Conservation (phyloP, 2,797 vertebrate species). For the Fratercula arctica region DNA sequence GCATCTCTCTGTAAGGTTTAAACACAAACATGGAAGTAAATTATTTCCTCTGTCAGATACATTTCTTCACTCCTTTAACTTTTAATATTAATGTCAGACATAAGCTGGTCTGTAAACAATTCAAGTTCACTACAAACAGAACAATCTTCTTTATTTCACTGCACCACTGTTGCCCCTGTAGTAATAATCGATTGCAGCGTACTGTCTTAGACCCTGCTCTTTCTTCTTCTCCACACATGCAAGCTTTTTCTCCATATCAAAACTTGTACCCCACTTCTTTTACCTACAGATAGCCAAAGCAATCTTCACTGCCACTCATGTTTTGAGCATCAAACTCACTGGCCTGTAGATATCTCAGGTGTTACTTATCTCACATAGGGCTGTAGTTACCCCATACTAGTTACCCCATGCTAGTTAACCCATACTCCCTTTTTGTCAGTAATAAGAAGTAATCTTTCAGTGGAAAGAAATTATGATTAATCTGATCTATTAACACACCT, state of each 20-base stretch:
- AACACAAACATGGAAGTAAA: neutral
- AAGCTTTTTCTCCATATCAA: neutral
- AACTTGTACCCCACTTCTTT: neutral
- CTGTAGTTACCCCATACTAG: neutral
- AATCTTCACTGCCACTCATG: neutral
- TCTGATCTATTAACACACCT: neutral
- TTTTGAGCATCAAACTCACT: neutral
- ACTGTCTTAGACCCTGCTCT: neutral
- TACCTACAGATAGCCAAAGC: neutral
- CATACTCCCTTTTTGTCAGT: neutral
- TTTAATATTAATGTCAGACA: neutral
- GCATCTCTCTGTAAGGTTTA: neutral
- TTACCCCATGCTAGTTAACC: neutral
- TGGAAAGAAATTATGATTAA: neutral
- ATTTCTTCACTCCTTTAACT: neutral
- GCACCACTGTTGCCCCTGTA: neutral
- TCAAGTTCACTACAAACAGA: neutral
- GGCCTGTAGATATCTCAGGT: neutral
- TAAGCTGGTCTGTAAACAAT: neutral
- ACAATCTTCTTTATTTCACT: neutral
- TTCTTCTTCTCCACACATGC: neutral
- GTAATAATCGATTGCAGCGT: neutral
- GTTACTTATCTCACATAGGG: neutral
- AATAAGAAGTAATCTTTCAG: neutral
- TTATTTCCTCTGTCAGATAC: neutral